Base-by-base conservation (phyloP, 2,888 invertebrate genomes). In the Drosophila atripex region DNA sequence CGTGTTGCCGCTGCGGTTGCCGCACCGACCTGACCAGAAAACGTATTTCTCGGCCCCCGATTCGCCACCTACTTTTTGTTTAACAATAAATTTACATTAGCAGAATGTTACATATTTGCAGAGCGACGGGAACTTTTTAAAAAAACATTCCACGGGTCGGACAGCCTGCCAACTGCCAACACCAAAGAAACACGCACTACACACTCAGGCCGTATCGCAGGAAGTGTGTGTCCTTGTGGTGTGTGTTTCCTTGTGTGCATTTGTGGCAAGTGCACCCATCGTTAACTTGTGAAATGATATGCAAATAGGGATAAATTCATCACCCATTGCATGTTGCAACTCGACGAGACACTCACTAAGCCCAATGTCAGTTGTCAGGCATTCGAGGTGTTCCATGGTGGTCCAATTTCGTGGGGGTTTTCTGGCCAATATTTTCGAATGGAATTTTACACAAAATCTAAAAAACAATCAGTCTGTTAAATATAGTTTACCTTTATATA, bases 1-100 rank as follows among this genome's bases (percentile, higher is more conserved):
- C 25, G 51, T 18, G 58, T 52, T 38, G 38, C 35, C 30, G 35
- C 38, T 71, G 72, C 28, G 64, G 65, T 55, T 59, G 57, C 79
- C 69, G 46, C 69, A 72, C 69, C 75, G 77, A 73, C 82, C 73
- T 70, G 71, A 14, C 47, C 61, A 23, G 39, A 30, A 39, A 71
- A 66, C 71, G 63, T 56, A 28, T 45, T 46, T 51, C 45, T 47
- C 30, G 61, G 51, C 60, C 65, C 28, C 52, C 45, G 16, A 28
- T n/a, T 35, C 46, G 41, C 61, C 61, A 41, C 64, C 53, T 49
- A 14, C 70, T 32, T 55, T 61, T 73, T 72, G 72, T 72, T 75
- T 73, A 85, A 90, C 90, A 87, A 90, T 90, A 90, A 90, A 90
- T 90, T 90, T 87, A 90, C 88, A 90, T 89, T 89, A 90, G 82